A percentile compares a stretch with the other conserved stretches of the same genome.
Conservation (phyloP, 2,113 vertebrate genomes). For the Pleuronectes platessa region DNA sequence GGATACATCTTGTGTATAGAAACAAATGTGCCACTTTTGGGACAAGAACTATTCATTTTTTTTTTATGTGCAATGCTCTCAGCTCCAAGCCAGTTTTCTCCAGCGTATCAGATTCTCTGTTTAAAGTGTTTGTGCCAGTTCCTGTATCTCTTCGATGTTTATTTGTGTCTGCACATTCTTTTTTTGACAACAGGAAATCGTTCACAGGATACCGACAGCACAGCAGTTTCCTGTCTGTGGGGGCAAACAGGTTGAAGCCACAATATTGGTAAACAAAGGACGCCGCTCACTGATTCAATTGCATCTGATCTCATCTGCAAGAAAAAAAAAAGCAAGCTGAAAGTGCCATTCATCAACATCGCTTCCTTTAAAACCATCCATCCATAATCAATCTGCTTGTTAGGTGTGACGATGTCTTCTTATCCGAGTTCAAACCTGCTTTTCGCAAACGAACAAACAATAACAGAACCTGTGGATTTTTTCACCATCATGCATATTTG, state of each 20-base stretch:
- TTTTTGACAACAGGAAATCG: neutral
- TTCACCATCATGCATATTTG: too few species aligned
- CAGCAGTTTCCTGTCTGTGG: neutral
- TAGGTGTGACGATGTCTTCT: too few species aligned
- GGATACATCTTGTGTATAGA: neutral
- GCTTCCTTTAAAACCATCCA: too few species aligned
- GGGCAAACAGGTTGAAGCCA: neutral
- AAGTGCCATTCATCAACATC: too few species aligned
- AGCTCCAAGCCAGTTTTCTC: neutral
- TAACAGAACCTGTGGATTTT: too few species aligned
- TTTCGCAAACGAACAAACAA: too few species aligned
- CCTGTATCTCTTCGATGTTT: neutral
- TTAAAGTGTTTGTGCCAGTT: neutral
- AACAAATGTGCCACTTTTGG: neutral
- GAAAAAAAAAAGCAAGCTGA: too few species aligned
- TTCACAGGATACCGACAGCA: neutral
- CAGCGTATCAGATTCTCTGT: neutral
- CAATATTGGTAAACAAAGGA: neutral
- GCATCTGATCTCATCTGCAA: slow-evolving; percentile 20
- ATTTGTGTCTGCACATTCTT: neutral
- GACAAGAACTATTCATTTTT: too few species aligned
- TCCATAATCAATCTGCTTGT: too few species aligned
- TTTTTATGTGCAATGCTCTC: too few species aligned
- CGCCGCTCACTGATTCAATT: slow-evolving; percentile 1
- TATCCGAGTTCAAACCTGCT: too few species aligned